Conservation (phyloP, 2,797 vertebrate species). For the Peromyscus eremicus region DNA sequence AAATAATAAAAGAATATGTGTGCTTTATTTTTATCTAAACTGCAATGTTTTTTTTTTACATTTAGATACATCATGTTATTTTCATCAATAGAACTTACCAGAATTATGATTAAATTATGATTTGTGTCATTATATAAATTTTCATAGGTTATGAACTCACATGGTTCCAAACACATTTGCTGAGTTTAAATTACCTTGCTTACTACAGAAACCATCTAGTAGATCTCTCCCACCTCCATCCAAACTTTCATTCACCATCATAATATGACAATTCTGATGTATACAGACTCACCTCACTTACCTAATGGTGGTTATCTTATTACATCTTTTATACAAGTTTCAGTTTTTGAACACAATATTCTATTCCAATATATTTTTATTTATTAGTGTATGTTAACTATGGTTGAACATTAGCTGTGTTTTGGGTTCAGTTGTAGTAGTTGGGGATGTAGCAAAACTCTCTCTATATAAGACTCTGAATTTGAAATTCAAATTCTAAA, state of each 20-base stretch:
- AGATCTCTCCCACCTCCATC: neutral
- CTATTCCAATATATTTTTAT: neutral
- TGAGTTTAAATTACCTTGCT: neutral
- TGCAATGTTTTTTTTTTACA: neutral
- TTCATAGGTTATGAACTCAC: neutral
- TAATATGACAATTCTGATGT: neutral
- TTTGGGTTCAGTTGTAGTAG: neutral
- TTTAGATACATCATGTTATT: neutral
- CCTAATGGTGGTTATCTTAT: neutral
- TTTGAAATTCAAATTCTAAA: neutral
- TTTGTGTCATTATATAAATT: neutral
- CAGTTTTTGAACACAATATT: neutral
- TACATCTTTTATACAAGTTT: neutral
- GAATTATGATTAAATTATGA: neutral
- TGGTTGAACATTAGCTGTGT: neutral
- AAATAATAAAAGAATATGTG: neutral
- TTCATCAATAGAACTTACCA: neutral
- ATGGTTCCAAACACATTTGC: neutral
- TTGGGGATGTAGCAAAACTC: neutral
- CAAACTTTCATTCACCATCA: neutral
- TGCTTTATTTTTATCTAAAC: neutral
- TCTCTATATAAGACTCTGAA: neutral
- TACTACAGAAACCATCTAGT: neutral
- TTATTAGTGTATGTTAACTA: neutral
- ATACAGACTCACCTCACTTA: neutral